Evolutionary conservation across 1,140 invertebrate genomes (phyloP), one percentile per base, ranked within the genome.

Genomic region (Lepidurus apus): DNA sequence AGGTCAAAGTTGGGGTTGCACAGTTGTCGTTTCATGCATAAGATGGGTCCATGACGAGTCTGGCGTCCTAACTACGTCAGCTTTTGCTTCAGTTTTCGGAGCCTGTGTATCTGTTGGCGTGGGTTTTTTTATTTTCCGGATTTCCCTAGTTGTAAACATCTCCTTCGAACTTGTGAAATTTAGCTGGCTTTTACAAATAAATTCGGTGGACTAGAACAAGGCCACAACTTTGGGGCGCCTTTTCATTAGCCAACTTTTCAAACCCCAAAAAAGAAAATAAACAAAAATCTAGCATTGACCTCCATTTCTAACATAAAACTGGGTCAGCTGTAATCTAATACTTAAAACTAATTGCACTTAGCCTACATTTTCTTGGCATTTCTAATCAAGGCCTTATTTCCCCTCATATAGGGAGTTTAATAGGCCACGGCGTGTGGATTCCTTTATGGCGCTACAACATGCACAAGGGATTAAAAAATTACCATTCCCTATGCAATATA

Each of bases 31-130:
- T n/a, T 13, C 53, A n/a, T 65, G 21, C 21, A 21, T 21, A 21
- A n/a, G 53, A 65, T 65, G 21, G 53, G 21, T 34, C 53, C 53
- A 21, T 65, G 53, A 65, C 53, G 53, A 65, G 53, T 65, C 53
- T 65, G 53, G 53, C 53, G 53, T 65, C 53, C 34, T 65, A 65
- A 65, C 34, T n/a, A 21, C 53, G 53, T 65, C 53, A 65, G 53
- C 13, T 65, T 65, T 65, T 13, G 53, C 17, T 21, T 65, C 17
- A 21, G 53, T 21, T 65, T 17, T 65, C 9, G 34, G 21, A 65
- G 53, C 45, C 7, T 47, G 45, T 47, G 1, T 47, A 17, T 47
- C 10, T 7, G 10, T 65, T 21, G 13, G 17, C 21, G 8, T 65
- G 53, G 0, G 0, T 65, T 65, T 21, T 65, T 65, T 65, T 17